Evolutionary conservation across 2,888 invertebrate species (phyloP).

Genomic region (Priapulus caudatus): DNA sequence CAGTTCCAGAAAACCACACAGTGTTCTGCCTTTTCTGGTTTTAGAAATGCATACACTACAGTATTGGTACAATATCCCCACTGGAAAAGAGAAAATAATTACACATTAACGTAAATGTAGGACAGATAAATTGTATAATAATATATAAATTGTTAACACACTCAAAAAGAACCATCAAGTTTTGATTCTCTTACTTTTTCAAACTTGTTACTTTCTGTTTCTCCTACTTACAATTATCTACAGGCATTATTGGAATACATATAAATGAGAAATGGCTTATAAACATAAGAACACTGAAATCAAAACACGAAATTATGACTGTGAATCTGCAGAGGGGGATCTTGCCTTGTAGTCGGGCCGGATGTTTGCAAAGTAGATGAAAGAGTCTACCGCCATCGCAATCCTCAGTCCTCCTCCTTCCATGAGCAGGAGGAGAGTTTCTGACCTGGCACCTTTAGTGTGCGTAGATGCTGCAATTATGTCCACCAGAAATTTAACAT

Average conservation of each 20-base stretch:
- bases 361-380: conserved; percentile 91
- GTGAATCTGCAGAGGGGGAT: no score
- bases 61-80: conserved; percentile 92
- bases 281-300: no score
- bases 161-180: no score
- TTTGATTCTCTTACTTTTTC: no score
- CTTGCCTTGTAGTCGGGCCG: conserved; percentile 81
- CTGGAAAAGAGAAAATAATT: conserved; percentile 30
- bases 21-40: conserved; percentile 51
- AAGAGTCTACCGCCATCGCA: conserved; percentile 87
- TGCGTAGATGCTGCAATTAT: conserved; percentile 58
- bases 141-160: no score
- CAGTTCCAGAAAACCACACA: conserved; percentile 90
- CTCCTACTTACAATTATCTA: no score
- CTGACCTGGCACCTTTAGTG: conserved; percentile 75
- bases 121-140: no score
- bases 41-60: conserved; percentile 64
- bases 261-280: no score
- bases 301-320: no score
- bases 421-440: conserved; percentile 71
- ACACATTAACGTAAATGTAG: no score
- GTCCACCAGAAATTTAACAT: background rate
- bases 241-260: no score
- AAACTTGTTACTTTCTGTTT: no score
- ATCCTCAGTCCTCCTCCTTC: conserved; percentile 86